Conservation (phyloP, 2,797 vertebrate species). For the Lepus townsendii region DNA sequence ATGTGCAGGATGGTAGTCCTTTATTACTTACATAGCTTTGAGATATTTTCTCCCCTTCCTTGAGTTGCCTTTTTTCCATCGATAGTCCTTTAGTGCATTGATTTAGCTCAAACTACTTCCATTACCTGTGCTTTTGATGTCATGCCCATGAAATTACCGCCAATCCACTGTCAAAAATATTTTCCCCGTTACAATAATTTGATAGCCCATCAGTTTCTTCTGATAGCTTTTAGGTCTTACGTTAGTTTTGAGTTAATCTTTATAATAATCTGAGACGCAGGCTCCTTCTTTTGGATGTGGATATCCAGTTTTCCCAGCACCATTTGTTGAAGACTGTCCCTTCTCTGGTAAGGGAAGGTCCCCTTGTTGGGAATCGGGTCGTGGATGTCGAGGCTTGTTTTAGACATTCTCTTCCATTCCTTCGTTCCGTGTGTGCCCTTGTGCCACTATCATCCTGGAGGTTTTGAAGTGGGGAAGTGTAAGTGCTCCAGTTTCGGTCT, state of each 20-base stretch:
- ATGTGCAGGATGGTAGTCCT: neutral
- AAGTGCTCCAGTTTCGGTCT: neutral
- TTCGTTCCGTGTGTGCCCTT: neutral
- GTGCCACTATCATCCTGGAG: neutral
- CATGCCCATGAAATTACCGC: neutral
- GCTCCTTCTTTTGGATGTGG: neutral
- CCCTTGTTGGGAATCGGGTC: too few relatives aligned
- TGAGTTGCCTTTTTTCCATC: neutral
- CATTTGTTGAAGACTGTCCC: too few relatives aligned
- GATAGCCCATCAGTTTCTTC: neutral
- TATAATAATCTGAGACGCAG: neutral
- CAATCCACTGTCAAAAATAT: neutral
- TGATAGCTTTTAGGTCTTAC: neutral
- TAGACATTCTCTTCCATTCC: neutral
- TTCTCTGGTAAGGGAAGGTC: too few relatives aligned
- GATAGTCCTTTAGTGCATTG: neutral
- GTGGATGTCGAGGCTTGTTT: neutral
- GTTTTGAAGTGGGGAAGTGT: neutral
- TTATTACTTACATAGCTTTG: neutral
- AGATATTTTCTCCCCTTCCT: neutral
- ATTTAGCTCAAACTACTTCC: neutral
- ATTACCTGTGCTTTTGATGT: neutral
- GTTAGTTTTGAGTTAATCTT: neutral
- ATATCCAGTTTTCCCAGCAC: neutral
- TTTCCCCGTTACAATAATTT: neutral